phyloP scores from a whole-genome alignment of 2,797 vertebrate species.

The Lepus townsendii region DNA sequence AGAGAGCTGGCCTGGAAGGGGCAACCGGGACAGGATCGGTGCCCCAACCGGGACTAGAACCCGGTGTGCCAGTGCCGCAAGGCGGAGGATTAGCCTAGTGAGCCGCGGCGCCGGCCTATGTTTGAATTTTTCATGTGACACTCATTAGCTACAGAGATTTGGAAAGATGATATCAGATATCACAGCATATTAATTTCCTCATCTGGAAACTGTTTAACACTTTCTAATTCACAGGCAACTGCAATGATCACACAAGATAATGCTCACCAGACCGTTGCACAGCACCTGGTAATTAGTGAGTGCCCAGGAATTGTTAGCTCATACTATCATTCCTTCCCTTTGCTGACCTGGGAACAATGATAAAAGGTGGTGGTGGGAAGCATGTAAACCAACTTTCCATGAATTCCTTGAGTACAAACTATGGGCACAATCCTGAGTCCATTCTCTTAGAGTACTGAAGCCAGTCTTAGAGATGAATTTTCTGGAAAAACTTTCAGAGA shows the following conservation, averaged over 20 bases:
- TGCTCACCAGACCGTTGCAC: neutral
- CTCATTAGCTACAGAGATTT: neutral
- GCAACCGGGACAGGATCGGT: no score
- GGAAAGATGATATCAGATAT: constrained; percentile 8
- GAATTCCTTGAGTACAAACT: neutral
- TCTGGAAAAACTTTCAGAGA: neutral
- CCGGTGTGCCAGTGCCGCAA: no score
- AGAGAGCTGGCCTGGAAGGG: no score
- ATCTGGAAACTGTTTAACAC: neutral
- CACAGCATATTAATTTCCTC: neutral
- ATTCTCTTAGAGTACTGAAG: neutral
- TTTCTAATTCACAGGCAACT: neutral
- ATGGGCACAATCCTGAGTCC: neutral
- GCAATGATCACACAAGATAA: neutral
- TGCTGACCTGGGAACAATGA: neutral
- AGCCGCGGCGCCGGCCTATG: neutral
- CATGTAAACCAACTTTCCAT: neutral
- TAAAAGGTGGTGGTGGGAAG: neutral
- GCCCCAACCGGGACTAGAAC: no score
- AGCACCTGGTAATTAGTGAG: neutral
- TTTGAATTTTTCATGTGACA: constrained; percentile 43
- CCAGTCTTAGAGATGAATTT: neutral
- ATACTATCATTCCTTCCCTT: neutral
- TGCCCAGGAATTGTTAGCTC: neutral
- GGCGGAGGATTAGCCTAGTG: no score